Base-by-base conservation (phyloP, 2,888 invertebrate genomes). In the Conistra vaccinii region DNA sequence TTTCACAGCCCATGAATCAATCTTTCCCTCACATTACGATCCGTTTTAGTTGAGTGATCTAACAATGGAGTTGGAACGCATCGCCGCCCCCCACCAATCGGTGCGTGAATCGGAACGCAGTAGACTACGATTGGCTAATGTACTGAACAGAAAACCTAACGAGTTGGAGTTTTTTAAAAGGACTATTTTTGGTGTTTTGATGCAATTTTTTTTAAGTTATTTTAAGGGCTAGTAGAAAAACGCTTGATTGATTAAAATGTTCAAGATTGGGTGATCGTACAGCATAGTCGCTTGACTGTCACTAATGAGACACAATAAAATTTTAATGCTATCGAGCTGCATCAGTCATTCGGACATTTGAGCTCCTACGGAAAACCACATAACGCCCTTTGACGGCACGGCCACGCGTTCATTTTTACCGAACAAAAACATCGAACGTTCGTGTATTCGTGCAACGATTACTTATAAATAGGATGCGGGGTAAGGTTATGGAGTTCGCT, bases 61-160 rank as follows among this genome's bases (percentile, higher is more conserved):
- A 75, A 80, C 87, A 85, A 83, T 83, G 73, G 62, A 82, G 75
- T 79, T 80, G 72, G 63, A 78, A 84, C 88, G 87, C 88, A 86
- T 76, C 81, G 72, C 69, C 70, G 85, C 85, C 55, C 67, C 72
- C 62, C 70, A 80, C 48, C 81, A 71, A 83, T 29, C 73, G 85
- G 69, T 73, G 83, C 89, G 84, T 89, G 77, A 86, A 83, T 78
- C 73, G 76, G 81, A 86, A 84, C 82, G 80, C 73, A 78, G 78
- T 63, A 75, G 72, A 65, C 86, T 78, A 76, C 82, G 39, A 82
- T 74, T 83, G 77, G 73, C 77, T 88, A 88, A 87, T 88, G 78
- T 88, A 82, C 80, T 88, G 77, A 57, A 86, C 78, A 84, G 82
- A 80, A 81, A 85, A 84, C 81, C 78, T 83, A 84, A 74, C 81